Evolutionary conservation across 2,113 vertebrate species (phyloP).

Genomic region (Rhipidura dahli): DNA sequence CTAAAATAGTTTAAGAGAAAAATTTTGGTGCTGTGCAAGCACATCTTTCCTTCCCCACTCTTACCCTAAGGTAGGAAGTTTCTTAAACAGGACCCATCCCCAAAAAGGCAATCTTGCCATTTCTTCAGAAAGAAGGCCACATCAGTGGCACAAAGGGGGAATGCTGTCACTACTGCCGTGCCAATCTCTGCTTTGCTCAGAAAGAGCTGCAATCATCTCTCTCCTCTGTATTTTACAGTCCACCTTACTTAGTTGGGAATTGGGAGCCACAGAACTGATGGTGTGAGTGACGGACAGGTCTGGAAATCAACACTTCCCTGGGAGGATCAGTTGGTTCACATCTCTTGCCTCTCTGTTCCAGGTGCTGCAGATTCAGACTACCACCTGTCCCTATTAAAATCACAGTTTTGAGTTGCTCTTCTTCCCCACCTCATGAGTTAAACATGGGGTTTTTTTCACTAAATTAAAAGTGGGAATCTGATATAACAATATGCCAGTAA

Average conservation of each 20-base stretch:
- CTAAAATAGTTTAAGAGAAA: neutral
- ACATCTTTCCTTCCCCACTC: neutral
- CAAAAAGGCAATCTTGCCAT: neutral
- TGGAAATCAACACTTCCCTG: neutral
- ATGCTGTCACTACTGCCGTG: accelerated
- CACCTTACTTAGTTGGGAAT: neutral
- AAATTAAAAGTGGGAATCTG: neutral
- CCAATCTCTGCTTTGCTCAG: neutral
- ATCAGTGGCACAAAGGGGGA: neutral
- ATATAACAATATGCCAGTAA: constrained; percentile 26
- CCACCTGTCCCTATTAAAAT: neutral
- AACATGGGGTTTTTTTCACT: neutral
- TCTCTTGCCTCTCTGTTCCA: neutral
- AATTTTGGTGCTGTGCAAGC: neutral
- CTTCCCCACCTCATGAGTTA: neutral
- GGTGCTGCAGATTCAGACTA: neutral
- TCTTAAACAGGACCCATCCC: neutral
- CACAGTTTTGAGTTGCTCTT: neutral
- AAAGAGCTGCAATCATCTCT: neutral
- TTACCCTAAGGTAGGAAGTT: neutral
- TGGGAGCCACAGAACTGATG: neutral
- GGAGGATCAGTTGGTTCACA: neutral
- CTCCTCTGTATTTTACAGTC: neutral
- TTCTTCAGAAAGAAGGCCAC: neutral
- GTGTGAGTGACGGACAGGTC: neutral